These are phyloP conservation scores for Psilopsiagon aurifrons DNA, from an alignment of 2,113 vertebrate species.

Conservation along the genomic window DNA sequence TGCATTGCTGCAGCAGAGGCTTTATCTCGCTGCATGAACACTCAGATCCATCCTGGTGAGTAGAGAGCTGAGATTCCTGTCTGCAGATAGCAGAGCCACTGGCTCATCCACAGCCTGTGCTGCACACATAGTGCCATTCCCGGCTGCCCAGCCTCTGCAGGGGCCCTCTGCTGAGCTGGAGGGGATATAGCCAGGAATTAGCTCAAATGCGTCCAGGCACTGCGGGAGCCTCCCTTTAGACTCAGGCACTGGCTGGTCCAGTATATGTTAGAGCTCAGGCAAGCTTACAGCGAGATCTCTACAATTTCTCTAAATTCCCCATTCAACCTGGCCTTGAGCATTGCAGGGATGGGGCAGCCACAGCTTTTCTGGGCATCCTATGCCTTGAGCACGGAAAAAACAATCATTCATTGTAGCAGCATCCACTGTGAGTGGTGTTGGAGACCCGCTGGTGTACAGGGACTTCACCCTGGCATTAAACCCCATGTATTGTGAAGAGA, in stretches of 20 bases:
- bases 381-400: background rate
- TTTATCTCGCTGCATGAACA: slow-evolving; percentile 24
- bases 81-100: background rate
- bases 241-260: too few relatives aligned
- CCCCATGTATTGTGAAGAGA: background rate
- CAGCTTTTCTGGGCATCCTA: background rate
- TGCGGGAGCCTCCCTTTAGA: background rate
- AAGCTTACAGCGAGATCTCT: background rate
- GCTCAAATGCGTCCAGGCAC: rapidly evolving
- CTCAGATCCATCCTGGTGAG: slow-evolving; percentile 14
- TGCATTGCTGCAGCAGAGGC: slow-evolving; percentile 35
- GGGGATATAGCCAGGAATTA: background rate
- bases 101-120: background rate
- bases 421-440: background rate
- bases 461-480: background rate
- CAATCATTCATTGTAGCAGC: background rate
- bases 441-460: background rate
- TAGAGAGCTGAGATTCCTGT: background rate
- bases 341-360: background rate
- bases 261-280: background rate
- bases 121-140: background rate
- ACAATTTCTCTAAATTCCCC: background rate
- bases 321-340: background rate
- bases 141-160: background rate
- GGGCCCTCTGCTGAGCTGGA: background rate